Evolutionary conservation across 2,888 invertebrate genomes (phyloP).

Genomic region (Sturmia bella): DNA sequence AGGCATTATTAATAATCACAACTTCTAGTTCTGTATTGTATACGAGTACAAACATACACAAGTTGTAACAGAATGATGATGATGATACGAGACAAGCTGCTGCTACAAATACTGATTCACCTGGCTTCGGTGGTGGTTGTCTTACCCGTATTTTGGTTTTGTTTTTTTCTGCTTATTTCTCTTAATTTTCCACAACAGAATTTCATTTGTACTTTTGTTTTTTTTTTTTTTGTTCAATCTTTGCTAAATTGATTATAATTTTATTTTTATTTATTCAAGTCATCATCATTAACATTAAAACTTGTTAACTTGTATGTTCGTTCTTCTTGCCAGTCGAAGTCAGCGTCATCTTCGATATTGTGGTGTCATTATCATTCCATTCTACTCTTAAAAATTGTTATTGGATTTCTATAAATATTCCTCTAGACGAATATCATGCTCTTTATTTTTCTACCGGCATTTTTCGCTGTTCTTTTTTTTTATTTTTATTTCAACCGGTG

Average conservation of each 20-base stretch:
- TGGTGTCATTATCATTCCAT: background rate
- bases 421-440: background rate
- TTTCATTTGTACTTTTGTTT: conserved; percentile 18
- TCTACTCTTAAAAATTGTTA: background rate
- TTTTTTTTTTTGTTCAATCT: conserved; percentile 29
- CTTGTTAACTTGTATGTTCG: background rate
- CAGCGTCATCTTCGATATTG: background rate
- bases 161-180: background rate
- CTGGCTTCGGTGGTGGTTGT: background rate
- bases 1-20: conserved; percentile 52
- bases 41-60: background rate
- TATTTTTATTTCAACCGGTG: conserved; percentile 23
- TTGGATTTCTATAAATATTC: background rate
- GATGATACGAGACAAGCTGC: background rate
- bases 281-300: conserved; percentile 20
- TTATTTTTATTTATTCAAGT: conserved; percentile 43
- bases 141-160: conserved; percentile 4
- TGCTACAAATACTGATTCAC: conserved; percentile 18
- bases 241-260: conserved; percentile 46
- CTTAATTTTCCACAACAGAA: conserved; percentile 4
- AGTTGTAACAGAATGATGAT: too few relatives aligned
- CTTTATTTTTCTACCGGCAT: background rate
- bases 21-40: conserved; percentile 19
- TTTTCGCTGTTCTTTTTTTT: background rate
- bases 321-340: background rate